These are phyloP conservation scores for Bubalus kerabau DNA, from an alignment of 2,113 vertebrate genomes.

Conservation along the genomic window DNA sequence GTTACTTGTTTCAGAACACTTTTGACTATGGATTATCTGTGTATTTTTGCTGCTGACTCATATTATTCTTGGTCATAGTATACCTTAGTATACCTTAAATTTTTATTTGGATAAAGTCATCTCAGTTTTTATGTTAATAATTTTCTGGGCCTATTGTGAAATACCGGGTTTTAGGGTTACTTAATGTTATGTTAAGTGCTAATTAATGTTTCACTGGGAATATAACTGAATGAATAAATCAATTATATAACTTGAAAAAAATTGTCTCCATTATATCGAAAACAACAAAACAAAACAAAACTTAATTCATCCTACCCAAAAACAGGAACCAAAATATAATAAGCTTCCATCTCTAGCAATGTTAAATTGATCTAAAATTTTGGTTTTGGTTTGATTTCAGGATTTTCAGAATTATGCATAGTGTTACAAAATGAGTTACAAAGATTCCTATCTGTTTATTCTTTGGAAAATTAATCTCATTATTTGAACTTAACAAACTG, in stretches of 20 bases:
- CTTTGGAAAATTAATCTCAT: background rate
- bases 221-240: background rate
- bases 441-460: background rate
- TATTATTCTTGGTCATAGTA: background rate
- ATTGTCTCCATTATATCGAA: background rate
- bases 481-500: background rate
- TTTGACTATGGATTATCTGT: background rate
- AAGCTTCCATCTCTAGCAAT: background rate
- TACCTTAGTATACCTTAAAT: background rate
- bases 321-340: background rate
- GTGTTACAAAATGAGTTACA: background rate
- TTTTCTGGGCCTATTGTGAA: background rate
- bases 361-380: background rate
- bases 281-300: background rate
- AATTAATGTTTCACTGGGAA: background rate
- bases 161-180: background rate
- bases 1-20: background rate
- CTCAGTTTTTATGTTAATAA: background rate
- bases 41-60: background rate
- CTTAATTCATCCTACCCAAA: background rate
- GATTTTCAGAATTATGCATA: background rate
- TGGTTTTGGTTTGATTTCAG: background rate
- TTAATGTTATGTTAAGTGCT: background rate
- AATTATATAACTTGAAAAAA: background rate
- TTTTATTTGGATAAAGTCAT: background rate